Percentiles rank a stretch among this genome's conserved stretches.
Evolutionary conservation across 2,797 vertebrate species (phyloP).

Genomic region (Micrastur ruficollis): DNA sequence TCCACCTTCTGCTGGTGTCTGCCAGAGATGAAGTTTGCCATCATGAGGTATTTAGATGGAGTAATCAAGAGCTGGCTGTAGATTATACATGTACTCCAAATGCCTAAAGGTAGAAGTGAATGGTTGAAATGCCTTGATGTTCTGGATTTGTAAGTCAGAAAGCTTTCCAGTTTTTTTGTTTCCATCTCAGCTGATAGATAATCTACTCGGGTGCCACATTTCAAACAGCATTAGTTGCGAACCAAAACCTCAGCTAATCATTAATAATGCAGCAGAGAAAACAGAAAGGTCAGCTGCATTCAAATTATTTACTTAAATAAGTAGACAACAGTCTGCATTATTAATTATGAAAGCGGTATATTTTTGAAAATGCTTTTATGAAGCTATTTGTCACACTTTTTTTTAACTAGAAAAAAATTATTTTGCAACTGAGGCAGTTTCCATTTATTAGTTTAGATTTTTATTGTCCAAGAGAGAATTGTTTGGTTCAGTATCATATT

Average conservation of each 20-base stretch:
- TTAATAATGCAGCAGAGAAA: slow-evolving; percentile 45
- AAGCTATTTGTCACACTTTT: neutral
- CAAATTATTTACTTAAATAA: slow-evolving; percentile 54
- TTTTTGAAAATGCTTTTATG: neutral
- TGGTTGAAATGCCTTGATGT: neutral
- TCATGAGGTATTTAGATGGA: neutral
- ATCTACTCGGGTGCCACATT: neutral
- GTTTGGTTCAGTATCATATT: slow-evolving; percentile 12
- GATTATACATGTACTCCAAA: neutral
- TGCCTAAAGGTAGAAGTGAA: neutral
- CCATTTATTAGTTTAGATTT: neutral
- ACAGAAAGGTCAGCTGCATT: slow-evolving; percentile 8
- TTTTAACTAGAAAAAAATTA: neutral
- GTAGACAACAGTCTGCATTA: neutral
- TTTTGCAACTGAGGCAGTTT: neutral
- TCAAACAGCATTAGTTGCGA: neutral
- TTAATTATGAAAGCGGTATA: slow-evolving; percentile 25
- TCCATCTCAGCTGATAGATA: neutral
- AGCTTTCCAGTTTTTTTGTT: neutral
- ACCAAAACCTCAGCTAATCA: neutral
- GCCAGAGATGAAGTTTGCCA: neutral
- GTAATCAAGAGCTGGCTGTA: neutral
- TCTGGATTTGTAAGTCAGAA: neutral
- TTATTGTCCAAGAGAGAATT: neutral
- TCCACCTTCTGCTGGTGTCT: neutral